Evolutionary conservation across 37 sponge, comb jelly and placozoan species (phyloP).

Genomic region (Spongia lamella): DNA sequence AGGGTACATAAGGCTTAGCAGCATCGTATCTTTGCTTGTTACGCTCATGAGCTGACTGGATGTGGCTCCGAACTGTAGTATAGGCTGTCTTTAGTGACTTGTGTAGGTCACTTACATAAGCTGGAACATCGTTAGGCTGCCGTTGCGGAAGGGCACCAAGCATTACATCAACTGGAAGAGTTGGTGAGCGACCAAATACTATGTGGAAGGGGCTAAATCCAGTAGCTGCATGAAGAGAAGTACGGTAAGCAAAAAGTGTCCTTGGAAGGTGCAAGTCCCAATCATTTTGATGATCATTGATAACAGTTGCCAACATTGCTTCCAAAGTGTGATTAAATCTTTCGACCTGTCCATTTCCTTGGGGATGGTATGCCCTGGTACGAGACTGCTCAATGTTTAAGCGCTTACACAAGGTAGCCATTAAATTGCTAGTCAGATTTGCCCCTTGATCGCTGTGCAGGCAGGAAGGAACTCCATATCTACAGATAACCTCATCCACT

Average conservation of each 20-base stretch:
- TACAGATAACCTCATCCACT: constrained; percentile 22
- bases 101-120: no score
- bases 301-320: constrained; percentile 48
- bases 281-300: constrained; percentile 40
- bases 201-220: constrained; percentile 27
- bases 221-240: constrained; percentile 35
- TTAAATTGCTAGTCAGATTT: constrained; percentile 5
- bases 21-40: not conserved
- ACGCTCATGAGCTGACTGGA: no score
- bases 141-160: not conserved
- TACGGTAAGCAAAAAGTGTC: constrained; percentile 29
- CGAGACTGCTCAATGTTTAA: constrained; percentile 14
- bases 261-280: constrained; percentile 43
- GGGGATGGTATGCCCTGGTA: constrained; percentile 26
- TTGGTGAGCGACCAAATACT: constrained; percentile 31
- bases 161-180: constrained; percentile 40
- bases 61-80: not conserved
- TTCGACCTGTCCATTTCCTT: no score
- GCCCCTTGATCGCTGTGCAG: constrained; percentile 41
- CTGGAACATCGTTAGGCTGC: no score
- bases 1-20: not conserved
- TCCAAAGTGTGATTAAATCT: constrained; percentile 46
- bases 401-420: constrained; percentile 5
- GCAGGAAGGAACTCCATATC: constrained; percentile 25
- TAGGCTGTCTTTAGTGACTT: not conserved